Evolutionary conservation across 1,140 invertebrate genomes (phyloP), one percentile per base, ranked within the genome.

Genomic region (Nixonia krombeini): DNA sequence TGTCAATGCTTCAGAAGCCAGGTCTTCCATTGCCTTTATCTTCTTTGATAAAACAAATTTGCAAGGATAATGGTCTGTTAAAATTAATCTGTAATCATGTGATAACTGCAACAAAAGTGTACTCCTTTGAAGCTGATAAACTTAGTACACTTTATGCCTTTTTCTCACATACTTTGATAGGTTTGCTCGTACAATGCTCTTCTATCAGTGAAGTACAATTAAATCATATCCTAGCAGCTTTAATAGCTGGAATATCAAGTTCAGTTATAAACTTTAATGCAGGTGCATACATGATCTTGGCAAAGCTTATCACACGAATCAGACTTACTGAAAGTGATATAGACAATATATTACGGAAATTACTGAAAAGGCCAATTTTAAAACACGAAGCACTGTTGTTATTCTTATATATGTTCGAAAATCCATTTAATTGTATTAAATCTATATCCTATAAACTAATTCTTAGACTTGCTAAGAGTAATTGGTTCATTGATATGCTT

Each of bases 141-240:
- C 79, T 95, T 7, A 90, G 89, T 40, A 90, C 91, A 0, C 83
- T 93, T 5, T 91, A 93, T 72, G 90, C 91, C 2, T 96, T 96
- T 80, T 94, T 92, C 74, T 90, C 91, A 47, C 89, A 90, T 1
- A 88, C 90, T 1, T 78, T 93, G 1, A 86, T 93, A 42, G 93
- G 93, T 1, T 87, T 89, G 12, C 80, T 95, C 21, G 87, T 92
- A 61, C 76, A 83, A 35, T 75, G 75, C 0, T 72, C 84, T 13
- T 69, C 74, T 10, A 77, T 94, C 0, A 88, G 85, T 0, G 94
- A 96, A 71, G 75, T 87, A 35, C 88, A 94, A 46, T 78, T 96
- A 0, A 87, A 88, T 50, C 86, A 89, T 12, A 83, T 96, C 2
- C 72, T 96, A 10, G 90, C 92, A 17, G 86, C 89, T 1, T 64